Percentiles rank a stretch among this genome's conserved stretches.
These are phyloP conservation scores for Trissoscelio sp. DNA, from an alignment of 2,888 invertebrate genomes.

Conservation along the genomic window DNA sequence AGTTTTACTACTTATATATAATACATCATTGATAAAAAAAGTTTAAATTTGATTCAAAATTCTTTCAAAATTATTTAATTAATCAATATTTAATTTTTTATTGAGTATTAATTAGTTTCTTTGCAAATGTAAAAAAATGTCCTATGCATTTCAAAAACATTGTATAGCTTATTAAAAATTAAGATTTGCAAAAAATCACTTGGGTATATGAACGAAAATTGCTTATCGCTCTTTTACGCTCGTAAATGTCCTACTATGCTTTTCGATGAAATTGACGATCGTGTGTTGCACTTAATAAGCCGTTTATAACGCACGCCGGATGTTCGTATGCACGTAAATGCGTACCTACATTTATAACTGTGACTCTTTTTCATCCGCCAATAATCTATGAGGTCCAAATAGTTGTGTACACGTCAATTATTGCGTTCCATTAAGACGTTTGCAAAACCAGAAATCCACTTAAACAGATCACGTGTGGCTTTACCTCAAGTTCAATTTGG, in stretches of 20 bases:
- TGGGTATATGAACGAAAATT: slow-evolving; percentile 9
- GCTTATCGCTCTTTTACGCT: slow-evolving; percentile 28
- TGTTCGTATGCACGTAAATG: slow-evolving; percentile 48
- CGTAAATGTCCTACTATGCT: slow-evolving; percentile 41
- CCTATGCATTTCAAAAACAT: no score
- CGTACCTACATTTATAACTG: slow-evolving; percentile 37
- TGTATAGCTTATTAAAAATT: no score
- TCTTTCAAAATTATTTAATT: no score
- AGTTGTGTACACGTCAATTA: slow-evolving; percentile 19
- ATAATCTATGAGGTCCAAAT: slow-evolving; percentile 19
- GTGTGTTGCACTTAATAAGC: slow-evolving; percentile 53
- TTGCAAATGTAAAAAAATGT: no score
- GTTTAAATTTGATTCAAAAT: no score
- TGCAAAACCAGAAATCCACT: slow-evolving; percentile 18
- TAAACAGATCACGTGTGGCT: slow-evolving; percentile 35
- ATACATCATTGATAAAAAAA: no score
- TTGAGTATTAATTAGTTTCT: no score
- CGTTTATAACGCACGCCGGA: slow-evolving; percentile 54
- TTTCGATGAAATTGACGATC: slow-evolving; percentile 43
- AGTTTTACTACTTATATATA: no score
- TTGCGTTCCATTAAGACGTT: slow-evolving; percentile 14
- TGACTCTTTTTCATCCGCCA: slow-evolving; percentile 25
- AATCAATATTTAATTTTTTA: no score
- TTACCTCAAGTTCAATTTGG: slow-evolving; percentile 38
- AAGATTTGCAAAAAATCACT: no score